Evolutionary conservation across 2,113 vertebrate genomes (phyloP).

Genomic region (Neolamprologus sp.): DNA sequence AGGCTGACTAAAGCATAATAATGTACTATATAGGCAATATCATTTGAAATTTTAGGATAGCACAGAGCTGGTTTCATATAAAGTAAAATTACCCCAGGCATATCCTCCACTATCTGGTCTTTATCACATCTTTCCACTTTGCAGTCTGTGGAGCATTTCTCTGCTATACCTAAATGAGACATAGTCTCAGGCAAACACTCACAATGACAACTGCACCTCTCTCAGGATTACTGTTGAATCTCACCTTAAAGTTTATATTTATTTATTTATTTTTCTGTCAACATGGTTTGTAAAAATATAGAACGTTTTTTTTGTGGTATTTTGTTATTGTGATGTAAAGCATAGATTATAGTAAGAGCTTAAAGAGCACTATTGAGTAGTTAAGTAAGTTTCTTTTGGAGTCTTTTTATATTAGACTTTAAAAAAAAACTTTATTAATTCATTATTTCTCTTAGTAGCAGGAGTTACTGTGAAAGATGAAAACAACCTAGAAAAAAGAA

Average conservation of each 20-base stretch:
- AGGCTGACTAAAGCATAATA: constrained; percentile 8
- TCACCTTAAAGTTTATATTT: constrained; percentile 14
- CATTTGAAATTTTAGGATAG: constrained; percentile 18
- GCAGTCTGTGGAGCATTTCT: constrained; percentile 26
- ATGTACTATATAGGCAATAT: constrained; percentile 21
- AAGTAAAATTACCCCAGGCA: constrained; percentile 1
- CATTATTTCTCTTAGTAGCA: neutral
- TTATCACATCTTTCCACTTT: constrained; percentile 41
- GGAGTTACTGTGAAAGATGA: neutral
- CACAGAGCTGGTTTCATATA: constrained; percentile 34
- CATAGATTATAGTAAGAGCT: neutral
- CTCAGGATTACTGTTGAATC: constrained; percentile 24
- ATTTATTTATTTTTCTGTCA: neutral
- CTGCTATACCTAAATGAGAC: constrained; percentile 38
- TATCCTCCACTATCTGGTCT: neutral
- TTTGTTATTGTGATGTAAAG: neutral
- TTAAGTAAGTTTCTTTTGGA: neutral
- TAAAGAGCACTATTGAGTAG: neutral
- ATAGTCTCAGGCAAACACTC: constrained; percentile 22
- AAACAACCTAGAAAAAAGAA: neutral
- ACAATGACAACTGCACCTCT: constrained; percentile 34
- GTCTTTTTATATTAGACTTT: neutral
- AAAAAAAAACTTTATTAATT: neutral
- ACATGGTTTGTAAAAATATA: constrained; percentile 2
- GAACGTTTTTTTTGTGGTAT: neutral